A percentile compares a stretch with the other conserved stretches of the same genome.
Evolutionary conservation across 1,140 invertebrate species (phyloP).

Genomic region (Cylas formicarius): DNA sequence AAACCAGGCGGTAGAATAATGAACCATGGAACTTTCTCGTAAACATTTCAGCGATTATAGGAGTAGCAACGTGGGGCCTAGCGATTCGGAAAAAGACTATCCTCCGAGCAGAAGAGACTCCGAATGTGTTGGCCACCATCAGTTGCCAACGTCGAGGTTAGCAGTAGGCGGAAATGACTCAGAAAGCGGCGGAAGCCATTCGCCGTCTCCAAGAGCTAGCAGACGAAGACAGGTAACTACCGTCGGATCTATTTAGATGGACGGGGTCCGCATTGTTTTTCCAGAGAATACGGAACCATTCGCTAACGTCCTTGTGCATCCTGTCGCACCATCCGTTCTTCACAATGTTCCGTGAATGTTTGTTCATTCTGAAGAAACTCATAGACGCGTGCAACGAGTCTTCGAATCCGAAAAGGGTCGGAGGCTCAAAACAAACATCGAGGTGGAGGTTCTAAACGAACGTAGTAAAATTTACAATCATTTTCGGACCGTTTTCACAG

Average conservation of each 20-base stretch:
- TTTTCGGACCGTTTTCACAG: constrained; percentile 43
- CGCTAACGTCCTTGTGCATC: constrained; percentile 93
- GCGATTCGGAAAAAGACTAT: constrained; percentile 75
- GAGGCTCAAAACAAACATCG: constrained; percentile 75
- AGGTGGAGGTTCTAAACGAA: constrained; percentile 46
- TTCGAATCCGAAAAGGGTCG: constrained; percentile 76
- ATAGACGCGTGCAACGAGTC: constrained; percentile 97
- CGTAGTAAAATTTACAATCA: neutral
- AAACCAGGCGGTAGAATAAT: too few species aligned
- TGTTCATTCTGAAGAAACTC: constrained; percentile 89
- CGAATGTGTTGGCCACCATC: constrained; percentile 43
- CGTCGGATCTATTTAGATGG: constrained; percentile 1
- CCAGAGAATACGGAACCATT: constrained; percentile 78
- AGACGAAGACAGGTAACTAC: constrained; percentile 62
- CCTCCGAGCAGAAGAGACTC: constrained; percentile 62
- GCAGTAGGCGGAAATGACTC: constrained; percentile 68
- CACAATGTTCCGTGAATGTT: constrained; percentile 93
- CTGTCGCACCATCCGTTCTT: constrained; percentile 99
- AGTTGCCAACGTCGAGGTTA: constrained; percentile 45
- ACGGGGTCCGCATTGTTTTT: constrained; percentile 35
- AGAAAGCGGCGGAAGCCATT: constrained; percentile 79
- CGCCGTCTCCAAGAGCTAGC: constrained; percentile 75
- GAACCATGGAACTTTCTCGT: neutral
- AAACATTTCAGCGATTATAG: constrained; percentile 73
- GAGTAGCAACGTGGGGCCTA: constrained; percentile 78